Percentiles rank a stretch among this genome's conserved stretches.
Evolutionary conservation across 1,140 invertebrate species (phyloP).

Genomic region (Drosophila dunni): DNA sequence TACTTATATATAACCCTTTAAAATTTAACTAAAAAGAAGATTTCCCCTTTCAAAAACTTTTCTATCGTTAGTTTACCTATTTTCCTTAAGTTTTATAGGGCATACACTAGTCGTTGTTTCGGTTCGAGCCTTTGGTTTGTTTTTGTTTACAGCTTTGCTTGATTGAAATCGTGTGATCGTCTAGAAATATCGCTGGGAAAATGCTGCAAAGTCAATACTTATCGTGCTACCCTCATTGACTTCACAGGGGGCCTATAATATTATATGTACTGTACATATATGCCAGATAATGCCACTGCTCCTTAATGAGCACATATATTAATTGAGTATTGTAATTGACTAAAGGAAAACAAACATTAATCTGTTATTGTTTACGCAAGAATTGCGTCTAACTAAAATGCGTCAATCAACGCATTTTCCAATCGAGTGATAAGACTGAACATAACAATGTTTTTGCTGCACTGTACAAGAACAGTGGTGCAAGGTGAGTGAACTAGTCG

Average conservation of each 20-base stretch:
- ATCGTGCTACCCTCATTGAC: slow-evolving; percentile 54
- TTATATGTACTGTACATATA: no score
- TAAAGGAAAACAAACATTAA: slow-evolving; percentile 67
- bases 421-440: slow-evolving; percentile 17
- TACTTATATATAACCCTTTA: no score
- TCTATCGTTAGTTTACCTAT: no score
- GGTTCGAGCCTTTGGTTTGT: background rate
- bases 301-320: slow-evolving; percentile 31
- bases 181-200: slow-evolving; percentile 14
- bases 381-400: slow-evolving; percentile 59
- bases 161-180: slow-evolving; percentile 45
- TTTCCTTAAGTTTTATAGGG: slow-evolving; percentile 5
- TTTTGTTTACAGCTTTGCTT: slow-evolving; percentile 55
- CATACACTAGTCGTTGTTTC: background rate
- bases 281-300: slow-evolving; percentile 25
- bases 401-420: slow-evolving; percentile 79
- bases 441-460: slow-evolving; percentile 3
- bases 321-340: slow-evolving; percentile 27
- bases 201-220: slow-evolving; percentile 16
- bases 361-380: slow-evolving; percentile 76
- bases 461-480: background rate
- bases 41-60: no score
- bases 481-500: background rate
- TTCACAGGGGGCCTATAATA: slow-evolving; percentile 53
- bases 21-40: no score